phyloP scores from a whole-genome alignment of 1,140 invertebrate genomes.

The Drosophila orosa region DNA sequence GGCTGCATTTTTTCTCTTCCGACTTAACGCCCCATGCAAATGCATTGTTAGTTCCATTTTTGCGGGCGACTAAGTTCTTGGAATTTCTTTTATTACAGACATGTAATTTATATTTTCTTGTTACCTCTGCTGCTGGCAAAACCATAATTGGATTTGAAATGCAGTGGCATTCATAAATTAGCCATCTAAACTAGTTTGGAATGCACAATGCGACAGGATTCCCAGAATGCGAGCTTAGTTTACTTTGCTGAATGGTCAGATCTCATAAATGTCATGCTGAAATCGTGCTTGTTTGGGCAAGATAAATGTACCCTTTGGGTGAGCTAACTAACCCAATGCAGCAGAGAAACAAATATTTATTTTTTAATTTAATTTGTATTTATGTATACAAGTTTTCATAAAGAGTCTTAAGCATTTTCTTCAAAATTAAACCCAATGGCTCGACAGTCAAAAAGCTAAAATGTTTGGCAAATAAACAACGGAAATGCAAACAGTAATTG shows the following conservation, averaged over 20 bases:
- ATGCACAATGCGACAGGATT: background rate
- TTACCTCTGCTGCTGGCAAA: background rate
- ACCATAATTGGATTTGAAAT: constrained; percentile 42
- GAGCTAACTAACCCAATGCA: background rate
- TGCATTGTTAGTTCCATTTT: constrained; percentile 50
- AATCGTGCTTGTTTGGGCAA: constrained; percentile 5
- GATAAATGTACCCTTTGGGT: background rate
- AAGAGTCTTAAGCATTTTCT: too few species aligned
- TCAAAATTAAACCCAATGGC: background rate
- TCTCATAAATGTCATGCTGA: constrained; percentile 3
- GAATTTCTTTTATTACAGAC: background rate
- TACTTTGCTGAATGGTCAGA: background rate
- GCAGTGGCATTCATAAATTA: constrained; percentile 37
- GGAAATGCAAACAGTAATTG: background rate
- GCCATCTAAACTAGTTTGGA: constrained; percentile 1
- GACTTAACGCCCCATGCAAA: constrained; percentile 37
- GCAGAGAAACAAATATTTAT: background rate
- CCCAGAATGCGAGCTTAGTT: constrained; percentile 11
- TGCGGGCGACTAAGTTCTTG: constrained; percentile 3
- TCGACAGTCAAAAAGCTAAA: background rate
- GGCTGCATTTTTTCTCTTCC: constrained; percentile 22
- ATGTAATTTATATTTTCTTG: constrained; percentile 32
- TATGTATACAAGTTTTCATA: too few species aligned
- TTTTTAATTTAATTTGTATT: too few species aligned
- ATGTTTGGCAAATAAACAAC: background rate